Evolutionary conservation across 2,888 invertebrate genomes (phyloP), one percentile per base, ranked within the genome.

Genomic region (Lissocephala sabroskyi): DNA sequence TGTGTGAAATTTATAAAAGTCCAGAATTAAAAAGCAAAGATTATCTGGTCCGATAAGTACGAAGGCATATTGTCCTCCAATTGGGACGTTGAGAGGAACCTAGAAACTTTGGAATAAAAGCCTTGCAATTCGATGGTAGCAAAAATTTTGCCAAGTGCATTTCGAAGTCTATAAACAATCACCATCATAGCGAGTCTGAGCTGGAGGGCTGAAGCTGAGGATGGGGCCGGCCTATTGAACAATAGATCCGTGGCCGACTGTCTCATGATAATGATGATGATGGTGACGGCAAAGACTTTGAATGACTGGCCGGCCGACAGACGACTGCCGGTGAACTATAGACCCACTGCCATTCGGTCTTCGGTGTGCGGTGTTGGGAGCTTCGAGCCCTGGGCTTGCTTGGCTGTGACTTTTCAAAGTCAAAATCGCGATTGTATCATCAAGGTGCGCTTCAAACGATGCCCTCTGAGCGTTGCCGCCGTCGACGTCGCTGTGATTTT

Each of bases 351-450:
- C n/a, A n/a, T n/a, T n/a, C n/a, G n/a, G n/a, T n/a, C n/a, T n/a
- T n/a, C n/a, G n/a, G n/a, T n/a, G n/a, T n/a, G n/a, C n/a, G n/a
- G n/a, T n/a, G n/a, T n/a, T n/a, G n/a, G n/a, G n/a, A n/a, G n/a
- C n/a, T n/a, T n/a, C n/a, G n/a, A n/a, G n/a, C n/a, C n/a, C n/a
- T n/a, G n/a, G n/a, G n/a, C n/a, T n/a, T n/a, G n/a, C n/a, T 19
- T 37, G 64, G 74, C 77, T 75, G 44, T 39, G 53, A 37, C 77
- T 75, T 77, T 77, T 77, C 77, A 77, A 77, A 77, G 77, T 79
- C 77, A 77, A 77, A 77, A 77, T 53, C 79, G 79, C 79, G 77
- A 77, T 77, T 79, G 79, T 77, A 79, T 79, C 79, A 77, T 77
- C 79, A 56, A 23, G 41, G 19, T 13, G 30, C 30, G 41, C 35